Conservation (phyloP, 2,888 invertebrate genomes). For the Rhogogaster chlorosoma region DNA sequence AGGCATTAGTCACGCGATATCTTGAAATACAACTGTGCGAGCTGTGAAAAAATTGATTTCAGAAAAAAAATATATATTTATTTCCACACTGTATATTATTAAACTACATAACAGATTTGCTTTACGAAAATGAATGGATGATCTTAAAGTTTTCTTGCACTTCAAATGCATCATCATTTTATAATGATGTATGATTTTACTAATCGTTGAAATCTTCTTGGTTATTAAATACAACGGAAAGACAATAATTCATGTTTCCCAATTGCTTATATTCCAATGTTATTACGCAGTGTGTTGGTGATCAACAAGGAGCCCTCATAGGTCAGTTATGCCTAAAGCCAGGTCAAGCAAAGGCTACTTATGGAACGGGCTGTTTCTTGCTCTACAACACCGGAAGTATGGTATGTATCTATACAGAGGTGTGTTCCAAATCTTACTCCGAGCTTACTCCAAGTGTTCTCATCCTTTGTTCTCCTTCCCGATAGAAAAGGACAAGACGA, state of each 20-base stretch:
- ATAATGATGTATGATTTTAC: background rate
- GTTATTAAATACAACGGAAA: background rate
- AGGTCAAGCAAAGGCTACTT: constrained; percentile 96
- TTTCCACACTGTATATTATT: constrained; percentile 93
- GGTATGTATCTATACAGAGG: no score
- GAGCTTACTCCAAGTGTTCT: no score
- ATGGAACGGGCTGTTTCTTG: constrained; percentile 97
- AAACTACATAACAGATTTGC: background rate
- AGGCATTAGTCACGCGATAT: no score
- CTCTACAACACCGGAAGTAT: constrained; percentile 93
- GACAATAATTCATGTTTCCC: background rate
- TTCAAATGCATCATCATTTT: background rate
- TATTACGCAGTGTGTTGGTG: constrained; percentile 89
- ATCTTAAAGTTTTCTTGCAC: background rate
- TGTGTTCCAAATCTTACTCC: no score
- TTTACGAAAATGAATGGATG: background rate
- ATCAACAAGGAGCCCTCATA: constrained; percentile 96
- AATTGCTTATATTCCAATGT: constrained; percentile 12
- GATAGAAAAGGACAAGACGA: no score
- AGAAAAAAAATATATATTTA: no score
- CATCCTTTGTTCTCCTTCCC: no score
- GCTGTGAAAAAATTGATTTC: no score
- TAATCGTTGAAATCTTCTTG: background rate
- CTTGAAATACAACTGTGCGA: no score
- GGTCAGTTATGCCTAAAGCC: constrained; percentile 94